phyloP scores from a whole-genome alignment of 2,113 vertebrate species.

The Cyrtonyx montezumae region DNA sequence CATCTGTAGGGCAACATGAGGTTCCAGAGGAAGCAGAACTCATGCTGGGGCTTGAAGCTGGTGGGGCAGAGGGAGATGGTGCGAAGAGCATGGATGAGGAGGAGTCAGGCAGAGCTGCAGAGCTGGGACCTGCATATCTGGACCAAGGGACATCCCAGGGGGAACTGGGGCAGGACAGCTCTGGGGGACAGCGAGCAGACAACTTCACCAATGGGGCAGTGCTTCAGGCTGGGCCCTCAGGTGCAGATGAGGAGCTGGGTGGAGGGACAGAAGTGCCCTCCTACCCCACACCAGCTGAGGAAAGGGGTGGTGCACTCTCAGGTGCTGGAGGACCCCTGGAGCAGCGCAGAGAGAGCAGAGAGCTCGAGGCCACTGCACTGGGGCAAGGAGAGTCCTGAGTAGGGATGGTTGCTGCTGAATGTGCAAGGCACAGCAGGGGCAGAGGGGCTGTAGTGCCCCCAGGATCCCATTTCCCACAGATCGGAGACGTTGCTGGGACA shows the following conservation, averaged over 20 bases:
- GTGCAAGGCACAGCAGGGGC: neutral
- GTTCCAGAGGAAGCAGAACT: neutral
- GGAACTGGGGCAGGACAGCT: neutral
- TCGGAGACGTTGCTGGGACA: neutral
- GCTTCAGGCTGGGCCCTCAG: fast-evolving
- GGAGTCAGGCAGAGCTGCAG: neutral
- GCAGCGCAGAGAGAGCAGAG: neutral
- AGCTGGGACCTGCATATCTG: fast-evolving
- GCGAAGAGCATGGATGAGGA: neutral
- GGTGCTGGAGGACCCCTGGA: neutral
- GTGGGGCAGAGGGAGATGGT: neutral
- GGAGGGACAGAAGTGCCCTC: neutral
- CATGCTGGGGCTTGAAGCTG: neutral
- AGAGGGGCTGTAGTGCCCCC: neutral
- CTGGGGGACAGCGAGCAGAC: neutral
- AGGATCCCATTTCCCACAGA: neutral
- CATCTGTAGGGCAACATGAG: neutral
- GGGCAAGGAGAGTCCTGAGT: neutral
- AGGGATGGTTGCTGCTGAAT: fast-evolving
- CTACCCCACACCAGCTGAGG: neutral
- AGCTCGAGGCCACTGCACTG: fast-evolving
- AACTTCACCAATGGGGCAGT: too few relatives aligned
- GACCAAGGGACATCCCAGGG: neutral
- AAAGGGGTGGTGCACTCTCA: neutral
- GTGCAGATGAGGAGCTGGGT: neutral